Base-by-base conservation (phyloP, 1,140 invertebrate species). In the Probaryconus sp. region DNA sequence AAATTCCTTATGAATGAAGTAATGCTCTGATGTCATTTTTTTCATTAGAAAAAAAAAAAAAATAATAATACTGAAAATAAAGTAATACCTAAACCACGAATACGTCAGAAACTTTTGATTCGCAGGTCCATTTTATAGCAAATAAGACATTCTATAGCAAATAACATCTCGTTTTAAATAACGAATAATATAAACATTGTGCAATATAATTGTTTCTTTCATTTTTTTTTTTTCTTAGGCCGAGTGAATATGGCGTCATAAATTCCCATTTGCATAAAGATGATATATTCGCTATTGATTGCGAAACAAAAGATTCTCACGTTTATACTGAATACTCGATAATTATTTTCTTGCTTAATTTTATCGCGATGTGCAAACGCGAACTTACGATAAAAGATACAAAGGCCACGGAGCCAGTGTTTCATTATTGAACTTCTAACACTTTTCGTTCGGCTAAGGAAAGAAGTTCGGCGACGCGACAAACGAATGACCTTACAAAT, bases 271-370 rank as follows among this genome's bases (percentile, higher is more conserved):
- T 65, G 64, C 72, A 76, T 70, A 58, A 65, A 76, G 72, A 76
- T 76, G 72, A 76, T 76, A 76, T 65, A 69, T 69, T 69, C 72
- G 31, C 51, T 42, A 64, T 58, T 56, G 72, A 69, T 76, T 76
- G 55, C 53, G 65, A 75, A 69, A 75, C 72, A 75, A 75, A 68
- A 75, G 65, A 75, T 65, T 75, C 72, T 70, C 72, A 75, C 72
- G 72, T 75, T 75, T 64, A 63, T 70, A 53, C 43, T 75, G 50
- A 60, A 74, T 60, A 67, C 50, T 68, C 64, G 71, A 75, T 75
- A 61, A 74, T 74, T 74, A 74, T 68, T 74, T 75, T 75, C 63
- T 69, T 75, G 38, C 64, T 75, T 65, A 75, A 75, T 75, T 75
- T 75, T 75, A 71, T 71, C 58, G 68, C 43, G 11, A 42, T 56